Base-by-base conservation (phyloP, 2,113 vertebrate species). In the Eclectus roratus region DNA sequence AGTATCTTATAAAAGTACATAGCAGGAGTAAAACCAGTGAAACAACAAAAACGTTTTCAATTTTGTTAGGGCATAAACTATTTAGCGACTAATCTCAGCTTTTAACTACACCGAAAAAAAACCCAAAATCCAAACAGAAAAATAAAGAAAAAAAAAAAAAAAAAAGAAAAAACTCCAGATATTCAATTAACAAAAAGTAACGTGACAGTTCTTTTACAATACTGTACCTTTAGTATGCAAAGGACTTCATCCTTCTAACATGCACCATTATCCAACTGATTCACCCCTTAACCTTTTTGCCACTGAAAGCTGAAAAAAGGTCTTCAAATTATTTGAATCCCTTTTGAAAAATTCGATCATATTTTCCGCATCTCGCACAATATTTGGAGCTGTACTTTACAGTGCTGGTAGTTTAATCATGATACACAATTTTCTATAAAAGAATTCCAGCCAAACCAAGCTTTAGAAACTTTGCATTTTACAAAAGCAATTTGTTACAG, bases 401-500 rank as follows among this genome's bases (percentile, higher is more conserved):
- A 94, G 64, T 70, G 91, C 17, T 94, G 92, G 89, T 82, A 94
- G 76, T 94, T 88, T 71, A 71, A 95, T 86, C 79, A 71, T 66
- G 65, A 89, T 80, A 68, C 33, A 69, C 65, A 65, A 86, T 89
- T 72, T 61, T 95, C 84, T 94, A 96, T 24, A 96, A 95, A 97
- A 96, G 80, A 88, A 88, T 69, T 85, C 43, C 72, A 91, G 91
- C 88, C 95, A 92, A 94, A 92, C 44, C 80, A 93, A 96, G 95
- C 33, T 58, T 58, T 78, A 97, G 80, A 96, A 97, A 97, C 46
- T 66, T 64, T 44, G 56, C 76, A 65, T 91, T 89, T 93, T 96
- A 96, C 86, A 96, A 97, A 97, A 97, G 91, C 77, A 35, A 80
- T 86, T 78, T 89, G 89, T 97, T 96, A 97, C 93, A 96, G 94